A percentile compares a stretch with the other conserved stretches of the same genome.
phyloP scores from a whole-genome alignment of 2,888 invertebrate genomes.

The Agrochola macilenta region DNA sequence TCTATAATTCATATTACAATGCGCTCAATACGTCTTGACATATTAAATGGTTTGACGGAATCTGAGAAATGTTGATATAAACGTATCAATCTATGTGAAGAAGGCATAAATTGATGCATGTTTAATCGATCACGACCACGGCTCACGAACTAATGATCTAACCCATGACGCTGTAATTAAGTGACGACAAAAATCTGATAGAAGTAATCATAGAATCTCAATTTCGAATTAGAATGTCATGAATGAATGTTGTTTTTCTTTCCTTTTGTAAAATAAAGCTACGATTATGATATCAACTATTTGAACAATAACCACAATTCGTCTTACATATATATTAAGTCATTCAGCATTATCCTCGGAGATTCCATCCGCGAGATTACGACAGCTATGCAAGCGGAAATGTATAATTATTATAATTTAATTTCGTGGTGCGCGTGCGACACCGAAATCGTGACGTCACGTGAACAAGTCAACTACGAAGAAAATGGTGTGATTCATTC shows the following conservation, averaged over 20 bases:
- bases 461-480: conserved; percentile 75
- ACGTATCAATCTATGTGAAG: conserved; percentile 29
- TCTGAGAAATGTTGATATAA: conserved; percentile 53
- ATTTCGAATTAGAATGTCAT: conserved; percentile 18
- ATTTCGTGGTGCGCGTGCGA: conserved; percentile 87
- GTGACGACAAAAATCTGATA: conserved; percentile 31
- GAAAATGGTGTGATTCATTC: conserved; percentile 87
- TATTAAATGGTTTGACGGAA: conserved; percentile 60
- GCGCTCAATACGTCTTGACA: conserved; percentile 60
- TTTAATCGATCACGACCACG: conserved; percentile 61
- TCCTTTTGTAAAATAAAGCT: neutral
- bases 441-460: conserved; percentile 88
- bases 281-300: conserved; percentile 1
- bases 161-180: conserved; percentile 42
- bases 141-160: conserved; percentile 57
- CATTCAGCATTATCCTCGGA: conserved; percentile 37
- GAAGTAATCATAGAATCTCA: conserved; percentile 17
- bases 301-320: conserved; percentile 11
- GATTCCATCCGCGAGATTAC: conserved; percentile 59
- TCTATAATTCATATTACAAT: conserved; percentile 64
- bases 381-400: conserved; percentile 79
- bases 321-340: conserved; percentile 45
- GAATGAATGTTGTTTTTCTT: conserved; percentile 3
- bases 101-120: conserved; percentile 62
- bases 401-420: conserved; percentile 82